Percentiles rank a stretch among this genome's conserved stretches.
Evolutionary conservation across 2,797 vertebrate species (phyloP).

Genomic region (Chromis chromis): DNA sequence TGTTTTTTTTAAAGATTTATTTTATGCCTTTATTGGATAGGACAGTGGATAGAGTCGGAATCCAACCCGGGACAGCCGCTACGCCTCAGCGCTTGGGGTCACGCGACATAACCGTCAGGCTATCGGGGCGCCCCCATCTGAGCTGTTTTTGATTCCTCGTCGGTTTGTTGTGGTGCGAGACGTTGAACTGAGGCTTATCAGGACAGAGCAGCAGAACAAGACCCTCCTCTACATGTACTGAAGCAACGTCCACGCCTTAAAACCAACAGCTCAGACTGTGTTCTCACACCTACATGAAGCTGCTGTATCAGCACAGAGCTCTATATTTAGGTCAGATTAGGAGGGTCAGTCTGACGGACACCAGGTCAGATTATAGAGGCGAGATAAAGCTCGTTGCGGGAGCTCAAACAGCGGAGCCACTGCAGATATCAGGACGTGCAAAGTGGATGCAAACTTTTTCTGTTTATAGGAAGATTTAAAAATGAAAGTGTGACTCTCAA

Average conservation of each 20-base stretch:
- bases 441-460: too few relatives aligned
- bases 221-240: constrained; percentile 22
- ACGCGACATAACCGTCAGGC: too few relatives aligned
- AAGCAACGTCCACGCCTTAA: constrained; percentile 50
- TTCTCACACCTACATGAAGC: constrained; percentile 14
- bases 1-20: too few relatives aligned
- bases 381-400: constrained; percentile 5
- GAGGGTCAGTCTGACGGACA: constrained; percentile 20
- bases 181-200: constrained; percentile 55
- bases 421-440: too few relatives aligned
- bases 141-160: constrained; percentile 3
- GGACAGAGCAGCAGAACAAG: constrained; percentile 16
- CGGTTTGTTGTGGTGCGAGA: constrained; percentile 7
- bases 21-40: too few relatives aligned
- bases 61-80: too few relatives aligned
- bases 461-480: too few relatives aligned
- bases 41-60: too few relatives aligned
- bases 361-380: constrained; percentile 47
- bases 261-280: constrained; percentile 20
- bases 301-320: constrained; percentile 58
- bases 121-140: too few relatives aligned
- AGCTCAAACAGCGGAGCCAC: neutral
- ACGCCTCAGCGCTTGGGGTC: too few relatives aligned
- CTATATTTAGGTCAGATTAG: constrained; percentile 68
- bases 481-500: too few relatives aligned